Base-by-base conservation (phyloP, 2,888 invertebrate species). In the Caenorhabditis becei region DNA sequence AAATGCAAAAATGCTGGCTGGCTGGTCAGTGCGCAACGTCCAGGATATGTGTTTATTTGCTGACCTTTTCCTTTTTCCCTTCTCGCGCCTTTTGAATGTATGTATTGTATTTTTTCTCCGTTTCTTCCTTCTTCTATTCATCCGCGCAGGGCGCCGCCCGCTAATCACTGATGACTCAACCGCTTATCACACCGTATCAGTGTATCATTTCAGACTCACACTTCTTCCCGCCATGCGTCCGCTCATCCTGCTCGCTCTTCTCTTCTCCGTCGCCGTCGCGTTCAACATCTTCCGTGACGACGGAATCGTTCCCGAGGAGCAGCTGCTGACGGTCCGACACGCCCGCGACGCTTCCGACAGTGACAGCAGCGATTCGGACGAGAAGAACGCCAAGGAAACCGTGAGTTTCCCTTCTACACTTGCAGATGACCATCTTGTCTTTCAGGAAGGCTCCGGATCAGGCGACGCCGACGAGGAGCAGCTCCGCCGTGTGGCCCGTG, bases 371-470 rank as follows among this genome's bases (percentile, higher is more conserved):
- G 58, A 74, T 58, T 69, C 69, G 1, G 66, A 71, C 35, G 80
- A 80, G 65, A 74, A 74, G 56, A 49, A 66, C 41, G 59, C 35
- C 44, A 67, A 79, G 62, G 53, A 51, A 35, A 58, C 58, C n/a
- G 66, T 69, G 24, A 44, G 47, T 32, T 44, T 16, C 41, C 41
- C 14, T 16, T 10, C 14, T 16, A 3, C 16, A 5, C 3, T 14
- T 32, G 14, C 4, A n/a, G 8, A 2, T 14, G 3, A 35, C 1
- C 41, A 41, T 58, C 24, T 26, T n/a, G 18, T 23, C 8, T 66
- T 54, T 41, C 54, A 79, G 80, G 75, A 80, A 51, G 80, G 80
- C 8, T 80, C 80, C 5, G 80, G 80, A 61, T 77, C 75, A 14
- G 77, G 80, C 1, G 75, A 61, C 18, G 20, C 18, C 28, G 54